phyloP scores from a whole-genome alignment of 1,140 invertebrate genomes.

The Pseudomyrmex sp. region DNA sequence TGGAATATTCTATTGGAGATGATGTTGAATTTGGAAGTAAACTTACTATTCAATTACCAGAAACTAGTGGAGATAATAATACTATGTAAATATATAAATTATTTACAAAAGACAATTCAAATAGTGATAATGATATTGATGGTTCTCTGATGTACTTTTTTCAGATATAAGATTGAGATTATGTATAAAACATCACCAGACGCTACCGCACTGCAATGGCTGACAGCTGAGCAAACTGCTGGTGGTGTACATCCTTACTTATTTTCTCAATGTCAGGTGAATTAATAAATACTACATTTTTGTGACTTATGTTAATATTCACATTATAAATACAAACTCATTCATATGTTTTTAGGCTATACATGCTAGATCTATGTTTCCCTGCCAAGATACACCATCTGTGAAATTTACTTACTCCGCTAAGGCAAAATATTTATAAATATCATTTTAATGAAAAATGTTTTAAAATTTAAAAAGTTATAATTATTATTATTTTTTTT shows the following conservation, averaged over 20 bases:
- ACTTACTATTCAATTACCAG: conserved; percentile 89
- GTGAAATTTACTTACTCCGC: conserved; percentile 96
- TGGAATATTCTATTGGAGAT: conserved; percentile 88
- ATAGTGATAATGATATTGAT: background rate
- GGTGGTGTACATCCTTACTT: conserved; percentile 95
- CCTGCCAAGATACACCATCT: conserved; percentile 97
- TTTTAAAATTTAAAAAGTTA: background rate
- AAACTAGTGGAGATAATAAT: conserved; percentile 73
- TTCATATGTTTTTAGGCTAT: conserved; percentile 89
- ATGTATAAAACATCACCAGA: conserved; percentile 91
- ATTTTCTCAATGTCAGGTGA: conserved; percentile 96
- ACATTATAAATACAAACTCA: conserved; percentile 24
- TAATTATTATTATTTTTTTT: no score
- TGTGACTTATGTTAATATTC: conserved; percentile 32
- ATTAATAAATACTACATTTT: conserved; percentile 34
- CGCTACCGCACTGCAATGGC: conserved; percentile 95
- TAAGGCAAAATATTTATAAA: conserved; percentile 86
- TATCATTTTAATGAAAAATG: background rate
- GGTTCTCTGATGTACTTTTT: conserved; percentile 64
- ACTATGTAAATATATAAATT: conserved; percentile 57
- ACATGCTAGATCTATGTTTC: conserved; percentile 94
- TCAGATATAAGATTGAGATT: conserved; percentile 89
- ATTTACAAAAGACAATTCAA: background rate
- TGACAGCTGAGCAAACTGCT: conserved; percentile 93
- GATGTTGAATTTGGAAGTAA: conserved; percentile 91